A percentile compares a stretch with the other conserved stretches of the same genome.
These are phyloP conservation scores for Leptopterna dolabrata DNA, from an alignment of 2,888 invertebrate genomes.

Conservation along the genomic window DNA sequence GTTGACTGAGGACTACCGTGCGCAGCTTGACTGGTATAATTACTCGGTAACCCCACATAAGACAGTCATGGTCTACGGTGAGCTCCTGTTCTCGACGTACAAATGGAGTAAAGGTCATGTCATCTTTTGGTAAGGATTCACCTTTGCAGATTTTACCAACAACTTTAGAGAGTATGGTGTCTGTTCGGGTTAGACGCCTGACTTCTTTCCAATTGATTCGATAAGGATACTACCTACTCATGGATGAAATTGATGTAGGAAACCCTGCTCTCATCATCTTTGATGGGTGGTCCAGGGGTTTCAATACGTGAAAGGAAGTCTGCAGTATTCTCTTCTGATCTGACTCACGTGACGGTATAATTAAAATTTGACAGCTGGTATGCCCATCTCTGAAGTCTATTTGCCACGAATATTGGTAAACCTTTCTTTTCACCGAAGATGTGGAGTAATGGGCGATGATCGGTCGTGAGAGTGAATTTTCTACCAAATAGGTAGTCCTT, in stretches of 20 bases:
- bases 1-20: no score
- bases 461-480: background rate
- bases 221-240: conserved; percentile 58
- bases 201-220: conserved; percentile 68
- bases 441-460: conserved; percentile 26
- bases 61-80: conserved; percentile 42
- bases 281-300: background rate
- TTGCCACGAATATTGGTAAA: conserved; percentile 34
- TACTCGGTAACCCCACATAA: conserved; percentile 46
- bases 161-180: no score
- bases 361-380: conserved; percentile 1
- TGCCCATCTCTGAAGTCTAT: no score
- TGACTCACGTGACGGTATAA: conserved; percentile 28
- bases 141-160: no score
- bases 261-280: no score
- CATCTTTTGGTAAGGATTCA: background rate
- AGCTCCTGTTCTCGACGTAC: background rate
- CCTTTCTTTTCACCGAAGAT: conserved; percentile 46
- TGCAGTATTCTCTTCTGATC: conserved; percentile 41
- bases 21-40: conserved; percentile 29
- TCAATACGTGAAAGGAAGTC: background rate
- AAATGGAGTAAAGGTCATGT: background rate
- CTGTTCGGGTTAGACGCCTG: no score
- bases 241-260: no score
- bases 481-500: conserved; percentile 12